phyloP scores from a whole-genome alignment of 2,113 vertebrate genomes.

The Phyllostomus hastatus region DNA sequence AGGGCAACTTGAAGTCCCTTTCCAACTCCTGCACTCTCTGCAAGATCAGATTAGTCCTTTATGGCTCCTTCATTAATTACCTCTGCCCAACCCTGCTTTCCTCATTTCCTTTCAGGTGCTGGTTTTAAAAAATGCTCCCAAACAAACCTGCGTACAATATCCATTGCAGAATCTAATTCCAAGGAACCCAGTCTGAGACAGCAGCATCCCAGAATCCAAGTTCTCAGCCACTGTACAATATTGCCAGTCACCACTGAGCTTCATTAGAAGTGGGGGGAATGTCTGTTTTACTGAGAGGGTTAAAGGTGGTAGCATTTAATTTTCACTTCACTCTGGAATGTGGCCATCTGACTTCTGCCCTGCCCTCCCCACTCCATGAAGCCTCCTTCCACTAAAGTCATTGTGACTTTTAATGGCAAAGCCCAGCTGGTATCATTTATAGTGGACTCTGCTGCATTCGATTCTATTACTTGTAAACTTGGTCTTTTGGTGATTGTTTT shows the following conservation, averaged over 20 bases:
- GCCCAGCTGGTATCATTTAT: neutral
- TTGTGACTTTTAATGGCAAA: neutral
- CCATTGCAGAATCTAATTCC: neutral
- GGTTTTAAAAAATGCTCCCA: neutral
- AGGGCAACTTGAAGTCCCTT: neutral
- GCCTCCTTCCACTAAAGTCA: neutral
- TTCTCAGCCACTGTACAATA: neutral
- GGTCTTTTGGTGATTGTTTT: neutral
- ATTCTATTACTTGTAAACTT: neutral
- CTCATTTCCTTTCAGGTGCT: neutral
- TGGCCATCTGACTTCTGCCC: neutral
- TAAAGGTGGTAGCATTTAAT: neutral
- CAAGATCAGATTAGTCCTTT: neutral
- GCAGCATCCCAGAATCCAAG: neutral
- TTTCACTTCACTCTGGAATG: neutral
- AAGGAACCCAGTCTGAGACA: neutral
- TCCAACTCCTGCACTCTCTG: neutral
- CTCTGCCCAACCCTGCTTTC: neutral
- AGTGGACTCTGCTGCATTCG: neutral
- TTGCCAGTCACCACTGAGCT: neutral
- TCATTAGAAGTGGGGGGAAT: neutral
- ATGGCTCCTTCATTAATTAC: neutral
- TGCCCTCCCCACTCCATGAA: neutral
- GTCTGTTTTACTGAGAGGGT: neutral
- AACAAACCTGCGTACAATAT: neutral